phyloP scores from a whole-genome alignment of 2,797 vertebrate genomes.

The Manis javanica region DNA sequence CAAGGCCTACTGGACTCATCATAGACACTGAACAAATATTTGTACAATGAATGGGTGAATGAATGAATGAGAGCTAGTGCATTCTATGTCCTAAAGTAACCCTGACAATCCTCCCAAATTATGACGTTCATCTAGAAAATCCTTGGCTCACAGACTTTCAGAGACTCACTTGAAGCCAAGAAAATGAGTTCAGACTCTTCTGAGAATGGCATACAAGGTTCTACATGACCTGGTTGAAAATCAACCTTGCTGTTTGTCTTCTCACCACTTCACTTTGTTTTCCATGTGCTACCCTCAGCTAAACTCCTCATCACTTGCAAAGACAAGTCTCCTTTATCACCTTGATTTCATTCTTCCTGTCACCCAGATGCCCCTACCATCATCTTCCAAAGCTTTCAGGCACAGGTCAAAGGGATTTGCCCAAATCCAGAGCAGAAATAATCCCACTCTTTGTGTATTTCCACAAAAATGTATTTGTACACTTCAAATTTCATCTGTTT shows the following conservation, averaged over 20 bases:
- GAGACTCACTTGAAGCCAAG: neutral
- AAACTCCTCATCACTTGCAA: neutral
- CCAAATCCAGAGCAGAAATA: neutral
- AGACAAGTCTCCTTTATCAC: neutral
- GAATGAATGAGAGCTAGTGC: neutral
- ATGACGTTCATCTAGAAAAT: neutral
- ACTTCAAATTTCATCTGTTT: neutral
- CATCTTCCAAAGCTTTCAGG: neutral
- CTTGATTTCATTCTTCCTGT: neutral
- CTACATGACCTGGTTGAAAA: neutral
- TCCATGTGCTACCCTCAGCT: neutral
- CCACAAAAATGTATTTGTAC: neutral
- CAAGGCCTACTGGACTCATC: neutral
- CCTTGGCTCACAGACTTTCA: neutral
- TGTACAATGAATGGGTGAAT: neutral
- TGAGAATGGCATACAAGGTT: neutral
- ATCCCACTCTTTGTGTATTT: neutral
- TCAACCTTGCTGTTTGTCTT: neutral
- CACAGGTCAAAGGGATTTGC: neutral
- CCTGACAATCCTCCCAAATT: neutral
- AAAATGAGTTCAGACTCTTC: neutral
- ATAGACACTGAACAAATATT: neutral
- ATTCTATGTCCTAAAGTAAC: neutral
- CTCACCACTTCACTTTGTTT: neutral
- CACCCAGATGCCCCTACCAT: neutral